phyloP scores from a whole-genome alignment of 2,113 vertebrate species.

The Nipponia nippon region DNA sequence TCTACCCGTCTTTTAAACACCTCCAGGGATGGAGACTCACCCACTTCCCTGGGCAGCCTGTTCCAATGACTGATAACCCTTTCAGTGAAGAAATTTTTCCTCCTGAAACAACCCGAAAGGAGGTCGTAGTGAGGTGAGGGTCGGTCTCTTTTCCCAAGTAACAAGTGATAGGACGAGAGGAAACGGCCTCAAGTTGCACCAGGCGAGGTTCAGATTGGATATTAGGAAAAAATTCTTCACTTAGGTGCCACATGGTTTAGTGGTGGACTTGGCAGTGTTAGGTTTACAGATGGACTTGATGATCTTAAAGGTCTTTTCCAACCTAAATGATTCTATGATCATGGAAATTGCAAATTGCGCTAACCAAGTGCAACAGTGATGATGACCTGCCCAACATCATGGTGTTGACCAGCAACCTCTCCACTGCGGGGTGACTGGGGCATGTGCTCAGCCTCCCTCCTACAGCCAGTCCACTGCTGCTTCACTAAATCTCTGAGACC shows the following conservation, averaged over 20 bases:
- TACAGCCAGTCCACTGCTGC: neutral
- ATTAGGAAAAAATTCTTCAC: neutral
- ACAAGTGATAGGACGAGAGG: no score
- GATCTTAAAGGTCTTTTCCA: neutral
- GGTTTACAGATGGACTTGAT: neutral
- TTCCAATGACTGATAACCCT: no score
- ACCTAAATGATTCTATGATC: neutral
- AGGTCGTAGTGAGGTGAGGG: no score
- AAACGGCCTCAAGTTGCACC: no score
- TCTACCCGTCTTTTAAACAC: no score
- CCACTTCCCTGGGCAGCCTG: no score
- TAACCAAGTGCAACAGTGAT: neutral
- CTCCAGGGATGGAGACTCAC: no score
- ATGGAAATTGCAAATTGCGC: neutral
- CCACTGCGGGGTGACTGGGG: neutral
- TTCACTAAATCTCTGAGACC: neutral
- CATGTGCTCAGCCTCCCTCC: fast-evolving
- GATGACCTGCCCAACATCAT: neutral
- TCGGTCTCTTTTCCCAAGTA: no score
- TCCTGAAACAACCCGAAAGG: no score
- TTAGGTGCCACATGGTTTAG: neutral
- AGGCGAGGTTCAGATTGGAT: no score
- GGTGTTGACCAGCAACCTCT: neutral
- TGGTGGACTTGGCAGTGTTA: neutral
- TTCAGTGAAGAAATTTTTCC: no score